Base-by-base conservation (phyloP, 2,888 invertebrate species). In the Nemapogon koenigi region DNA sequence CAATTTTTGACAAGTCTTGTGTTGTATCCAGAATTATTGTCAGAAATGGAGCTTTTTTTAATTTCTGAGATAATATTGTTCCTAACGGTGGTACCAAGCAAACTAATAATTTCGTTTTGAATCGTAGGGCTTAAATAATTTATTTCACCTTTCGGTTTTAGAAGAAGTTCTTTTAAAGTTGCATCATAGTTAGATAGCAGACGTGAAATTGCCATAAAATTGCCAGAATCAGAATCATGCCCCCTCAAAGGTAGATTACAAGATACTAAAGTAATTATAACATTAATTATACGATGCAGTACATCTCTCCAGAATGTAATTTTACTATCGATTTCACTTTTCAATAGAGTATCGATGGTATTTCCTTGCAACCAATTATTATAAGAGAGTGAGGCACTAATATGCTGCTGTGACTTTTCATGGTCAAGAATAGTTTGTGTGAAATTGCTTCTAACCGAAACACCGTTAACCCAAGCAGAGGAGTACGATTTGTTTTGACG, bases 361-460 rank as follows among this genome's bases (percentile, higher is more conserved):
- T 46, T 46, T 41, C 44, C 44, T 43, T 44, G 42, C 22, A 46
- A 46, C 37, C 46, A 46, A 44, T 46, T 46, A 44, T 41, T 46
- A 44, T 41, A 43, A 46, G 46, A 46, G 16, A 45, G 43, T 16
- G 46, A 19, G 14, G 42, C 41, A 42, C 30, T 42, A 38, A 43
- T 42, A 44, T 45, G 44, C n/a, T 45, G 44, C 41, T 46, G 43
- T 44, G 46, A 46, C 40, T 46, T 46, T 46, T 46, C 42, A 45
- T 47, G 43, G 43, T 45, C 40, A 45, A 44, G 39, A 36, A 42
- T 43, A 44, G 40, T 37, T 43, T 43, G 41, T 17, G 42, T 43
- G 19, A 44, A 46, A 47, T 43, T 47, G 42, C 48, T 48, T 48
- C 45, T 46, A 46, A 46, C 38, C 16, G 46, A 46, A 46, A 46